These are phyloP conservation scores for Lucinisca nassula DNA, from an alignment of 2,888 invertebrate genomes.

Conservation along the genomic window DNA sequence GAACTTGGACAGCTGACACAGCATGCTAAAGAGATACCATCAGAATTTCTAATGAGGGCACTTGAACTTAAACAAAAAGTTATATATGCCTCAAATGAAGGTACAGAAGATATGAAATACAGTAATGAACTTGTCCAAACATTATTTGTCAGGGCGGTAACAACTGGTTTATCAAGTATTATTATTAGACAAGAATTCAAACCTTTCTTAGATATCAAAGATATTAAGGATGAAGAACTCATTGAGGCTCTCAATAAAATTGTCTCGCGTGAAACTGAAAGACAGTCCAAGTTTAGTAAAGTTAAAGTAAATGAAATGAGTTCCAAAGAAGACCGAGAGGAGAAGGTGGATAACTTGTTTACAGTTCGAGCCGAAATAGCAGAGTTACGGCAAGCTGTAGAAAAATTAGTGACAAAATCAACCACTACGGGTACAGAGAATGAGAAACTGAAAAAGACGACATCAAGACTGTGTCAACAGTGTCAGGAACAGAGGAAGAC, in stretches of 20 bases:
- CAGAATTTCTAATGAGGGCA: conserved; percentile 24
- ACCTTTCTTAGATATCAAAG: conserved; percentile 6
- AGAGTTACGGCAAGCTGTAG: background rate
- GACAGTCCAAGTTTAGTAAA: conserved; percentile 9
- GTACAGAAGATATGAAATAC: conserved; percentile 12
- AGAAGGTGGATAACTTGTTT: background rate
- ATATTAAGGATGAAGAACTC: conserved; percentile 12
- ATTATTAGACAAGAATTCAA: conserved; percentile 22
- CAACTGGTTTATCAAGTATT: conserved; percentile 1
- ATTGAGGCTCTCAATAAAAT: conserved; percentile 3
- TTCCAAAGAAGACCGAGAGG: background rate
- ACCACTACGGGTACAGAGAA: background rate
- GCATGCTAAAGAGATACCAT: conserved; percentile 14
- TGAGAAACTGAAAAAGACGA: background rate
- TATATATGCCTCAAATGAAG: conserved; percentile 14
- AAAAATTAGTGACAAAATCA: background rate
- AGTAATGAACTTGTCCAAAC: conserved; percentile 14
- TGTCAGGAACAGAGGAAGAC: background rate
- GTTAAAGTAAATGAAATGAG: background rate
- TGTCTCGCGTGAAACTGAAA: conserved; percentile 19
- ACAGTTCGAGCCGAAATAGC: background rate
- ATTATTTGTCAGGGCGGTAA: conserved; percentile 10
- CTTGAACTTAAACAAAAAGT: conserved; percentile 29
- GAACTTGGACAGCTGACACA: conserved; percentile 22
- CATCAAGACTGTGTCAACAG: background rate